Conservation (phyloP, 2,888 invertebrate genomes). For the Troides helena region DNA sequence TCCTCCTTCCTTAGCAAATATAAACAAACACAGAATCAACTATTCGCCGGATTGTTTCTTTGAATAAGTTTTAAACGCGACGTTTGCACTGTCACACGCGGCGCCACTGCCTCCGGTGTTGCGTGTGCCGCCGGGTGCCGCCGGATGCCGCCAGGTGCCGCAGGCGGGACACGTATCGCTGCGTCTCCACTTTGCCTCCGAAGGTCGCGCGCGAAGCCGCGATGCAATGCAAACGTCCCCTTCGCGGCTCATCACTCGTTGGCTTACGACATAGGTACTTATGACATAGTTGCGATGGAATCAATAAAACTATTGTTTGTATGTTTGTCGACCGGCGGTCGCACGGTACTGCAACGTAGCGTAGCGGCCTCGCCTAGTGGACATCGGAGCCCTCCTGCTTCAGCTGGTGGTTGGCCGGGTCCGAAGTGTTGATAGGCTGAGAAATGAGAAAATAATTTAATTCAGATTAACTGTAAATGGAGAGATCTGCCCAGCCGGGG, state of each 20-base stretch:
- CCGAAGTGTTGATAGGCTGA: conserved; percentile 90
- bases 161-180: no score
- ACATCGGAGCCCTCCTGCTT: conserved; percentile 92
- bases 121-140: no score
- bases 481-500: no score
- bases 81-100: conserved; percentile 45
- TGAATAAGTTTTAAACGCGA: conserved; percentile 29
- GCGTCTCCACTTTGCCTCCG: not conserved
- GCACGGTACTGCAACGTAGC: conserved; percentile 67
- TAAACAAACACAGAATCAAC: conserved; percentile 67
- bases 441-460: conserved; percentile 40
- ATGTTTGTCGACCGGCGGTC: conserved; percentile 50
- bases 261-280: conserved; percentile 63
- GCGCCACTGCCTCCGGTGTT: not conserved
- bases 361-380: conserved; percentile 78
- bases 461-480: not conserved
- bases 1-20: conserved; percentile 59
- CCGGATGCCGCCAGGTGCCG: no score
- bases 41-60: conserved; percentile 50
- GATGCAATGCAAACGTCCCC: conserved; percentile 59
- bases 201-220: conserved; percentile 31
- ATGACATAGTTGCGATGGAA: conserved; percentile 67
- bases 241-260: conserved; percentile 52
- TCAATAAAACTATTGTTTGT: conserved; percentile 74
- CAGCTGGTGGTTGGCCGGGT: conserved; percentile 90